Evolutionary conservation across 1,140 invertebrate genomes (phyloP), one percentile per base, ranked within the genome.

Genomic region (Drosophila aff.): DNA sequence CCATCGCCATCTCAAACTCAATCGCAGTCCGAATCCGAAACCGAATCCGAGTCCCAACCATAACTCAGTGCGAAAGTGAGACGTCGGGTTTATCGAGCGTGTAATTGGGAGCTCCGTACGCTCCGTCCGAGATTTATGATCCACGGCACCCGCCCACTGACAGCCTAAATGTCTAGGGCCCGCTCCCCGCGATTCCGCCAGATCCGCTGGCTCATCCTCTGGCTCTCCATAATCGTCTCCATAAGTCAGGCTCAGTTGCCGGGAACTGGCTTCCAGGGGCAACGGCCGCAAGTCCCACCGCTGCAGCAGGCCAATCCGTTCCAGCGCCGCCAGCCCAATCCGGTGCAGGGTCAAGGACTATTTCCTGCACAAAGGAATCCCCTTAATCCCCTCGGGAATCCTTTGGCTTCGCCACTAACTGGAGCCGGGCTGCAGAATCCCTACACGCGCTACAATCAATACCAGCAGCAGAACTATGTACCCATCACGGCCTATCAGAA

Each of bases 401-500:
- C 83, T 0, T 36, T 90, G 50, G 44, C 61, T 1, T 38, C 82
- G 10, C 67, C 74, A 0, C 53, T 84, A 15, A 63, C 63, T 0
- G 67, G 53, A 4, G 61, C 76, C 43, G 76, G 49, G 1, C 43
- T 63, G 9, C 77, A 82, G 31, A 82, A 68, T 71, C 81, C 72
- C 13, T 91, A 82, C 4, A 82, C 55, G 62, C 76, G 63, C n/a
- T 86, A 76, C 52, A 91, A 83, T 46, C 86, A 87, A 59, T 81
- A 79, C 28, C 60, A 77, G 13, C 82, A 79, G 43, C 91, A 85
- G 60, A 92, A 92, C 58, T 93, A 86, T 64, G 91, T 94, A 18
- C 94, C 94, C 16, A 95, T 95, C 60, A 94, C 94, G 9, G 94
- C 94, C 16, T 95, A 95, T 74, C 94, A 94, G 59, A 94, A 95